Evolutionary conservation across 2,113 vertebrate genomes (phyloP).

Genomic region (Oncorhynchus keta): DNA sequence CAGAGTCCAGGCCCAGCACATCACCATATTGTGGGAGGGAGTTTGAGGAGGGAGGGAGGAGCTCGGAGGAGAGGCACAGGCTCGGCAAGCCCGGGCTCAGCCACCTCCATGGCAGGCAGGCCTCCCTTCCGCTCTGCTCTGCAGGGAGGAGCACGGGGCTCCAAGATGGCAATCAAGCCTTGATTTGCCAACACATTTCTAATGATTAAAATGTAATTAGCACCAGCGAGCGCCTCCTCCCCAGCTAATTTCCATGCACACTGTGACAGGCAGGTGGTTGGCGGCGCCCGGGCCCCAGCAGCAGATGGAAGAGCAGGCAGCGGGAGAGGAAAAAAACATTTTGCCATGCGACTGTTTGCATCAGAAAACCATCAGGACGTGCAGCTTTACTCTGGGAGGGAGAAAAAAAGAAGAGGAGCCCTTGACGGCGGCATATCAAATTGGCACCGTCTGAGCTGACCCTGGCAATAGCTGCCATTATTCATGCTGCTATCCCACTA

Average conservation of each 20-base stretch:
- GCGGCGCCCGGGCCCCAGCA: slow-evolving; percentile 91
- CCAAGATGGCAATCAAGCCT: slow-evolving; percentile 98
- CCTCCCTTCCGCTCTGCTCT: slow-evolving; percentile 86
- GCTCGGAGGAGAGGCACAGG: slow-evolving; percentile 64
- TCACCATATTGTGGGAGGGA: slow-evolving; percentile 82
- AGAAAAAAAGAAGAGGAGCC: slow-evolving; percentile 60
- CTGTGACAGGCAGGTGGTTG: slow-evolving; percentile 99
- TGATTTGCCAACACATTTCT: slow-evolving; percentile 99
- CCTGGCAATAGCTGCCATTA: slow-evolving; percentile 78
- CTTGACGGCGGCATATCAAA: slow-evolving; percentile 91
- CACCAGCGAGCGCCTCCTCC: slow-evolving; percentile 99
- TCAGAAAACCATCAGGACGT: slow-evolving; percentile 97
- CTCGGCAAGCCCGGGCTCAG: slow-evolving; percentile 67
- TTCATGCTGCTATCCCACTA: slow-evolving; percentile 67
- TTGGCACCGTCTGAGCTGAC: slow-evolving; percentile 90
- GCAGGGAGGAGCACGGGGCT: slow-evolving; percentile 88
- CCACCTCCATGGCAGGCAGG: slow-evolving; percentile 74
- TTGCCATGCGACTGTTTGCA: slow-evolving; percentile 94
- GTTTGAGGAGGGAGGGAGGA: slow-evolving; percentile 49
- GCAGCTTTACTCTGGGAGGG: slow-evolving; percentile 78
- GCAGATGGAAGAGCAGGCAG: slow-evolving; percentile 98
- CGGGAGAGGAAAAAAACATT: slow-evolving; percentile 93
- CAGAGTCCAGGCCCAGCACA: slow-evolving; percentile 82
- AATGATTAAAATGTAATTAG: slow-evolving; percentile 99
- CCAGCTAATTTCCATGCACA: slow-evolving; percentile 98